A percentile compares a stretch with the other conserved stretches of the same genome.
These are phyloP conservation scores for Ganaspis sp. DNA, from an alignment of 1,140 invertebrate genomes.

Conservation along the genomic window DNA sequence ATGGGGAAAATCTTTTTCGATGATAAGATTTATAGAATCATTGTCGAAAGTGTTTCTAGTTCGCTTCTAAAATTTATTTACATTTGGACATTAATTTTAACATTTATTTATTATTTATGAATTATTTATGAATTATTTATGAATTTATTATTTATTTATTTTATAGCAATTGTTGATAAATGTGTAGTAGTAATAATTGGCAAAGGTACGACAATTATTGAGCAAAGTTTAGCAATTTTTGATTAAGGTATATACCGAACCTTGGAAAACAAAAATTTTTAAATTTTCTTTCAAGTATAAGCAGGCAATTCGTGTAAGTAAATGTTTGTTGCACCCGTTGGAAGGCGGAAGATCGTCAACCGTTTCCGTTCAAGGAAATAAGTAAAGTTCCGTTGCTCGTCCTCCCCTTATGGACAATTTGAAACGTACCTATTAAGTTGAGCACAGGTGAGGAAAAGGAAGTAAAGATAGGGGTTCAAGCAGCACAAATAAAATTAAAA, in stretches of 20 bases:
- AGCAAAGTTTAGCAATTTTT: too few relatives aligned
- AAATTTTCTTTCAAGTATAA: not conserved
- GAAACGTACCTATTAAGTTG: not conserved
- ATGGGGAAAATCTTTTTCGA: not conserved
- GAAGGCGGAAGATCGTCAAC: slow-evolving; percentile 22
- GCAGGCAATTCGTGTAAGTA: not conserved
- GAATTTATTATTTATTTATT: too few relatives aligned
- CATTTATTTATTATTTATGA: too few relatives aligned
- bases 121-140: too few relatives aligned
- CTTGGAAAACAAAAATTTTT: too few relatives aligned
- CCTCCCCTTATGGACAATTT: not conserved
- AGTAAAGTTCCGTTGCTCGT: not conserved
- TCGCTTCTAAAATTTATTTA: too few relatives aligned
- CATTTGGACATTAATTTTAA: too few relatives aligned
- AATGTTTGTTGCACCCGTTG: not conserved
- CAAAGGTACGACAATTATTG: too few relatives aligned
- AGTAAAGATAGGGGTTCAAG: slow-evolving; percentile 26
- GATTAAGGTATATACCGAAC: too few relatives aligned
- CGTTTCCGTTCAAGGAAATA: slow-evolving; percentile 3
- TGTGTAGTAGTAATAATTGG: too few relatives aligned
- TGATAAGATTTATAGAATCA: not conserved
- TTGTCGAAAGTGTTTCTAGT: too few relatives aligned
- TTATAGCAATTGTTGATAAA: too few relatives aligned
- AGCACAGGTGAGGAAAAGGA: slow-evolving; percentile 29
- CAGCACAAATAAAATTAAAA: slow-evolving; percentile 1